These are phyloP conservation scores for Erythrocercus mccallii DNA, from an alignment of 2,113 vertebrate species.

Conservation along the genomic window DNA sequence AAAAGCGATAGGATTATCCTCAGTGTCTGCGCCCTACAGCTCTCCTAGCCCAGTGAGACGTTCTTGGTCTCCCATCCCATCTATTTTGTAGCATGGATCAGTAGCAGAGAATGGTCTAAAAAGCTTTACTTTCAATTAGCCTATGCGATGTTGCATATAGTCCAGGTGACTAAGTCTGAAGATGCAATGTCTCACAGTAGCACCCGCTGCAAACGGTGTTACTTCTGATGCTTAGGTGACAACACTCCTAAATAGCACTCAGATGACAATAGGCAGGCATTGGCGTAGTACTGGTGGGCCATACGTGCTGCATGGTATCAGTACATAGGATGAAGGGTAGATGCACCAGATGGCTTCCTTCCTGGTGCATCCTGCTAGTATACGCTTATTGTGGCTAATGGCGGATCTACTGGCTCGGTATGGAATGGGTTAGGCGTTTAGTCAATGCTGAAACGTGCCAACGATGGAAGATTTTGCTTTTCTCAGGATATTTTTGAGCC, in stretches of 20 bases:
- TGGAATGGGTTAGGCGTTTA: constrained; percentile 63
- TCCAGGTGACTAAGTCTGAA: constrained; percentile 67
- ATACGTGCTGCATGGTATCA: constrained; percentile 66
- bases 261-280: constrained; percentile 57
- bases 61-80: constrained; percentile 88
- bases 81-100: constrained; percentile 84
- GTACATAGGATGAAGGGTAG: constrained; percentile 60
- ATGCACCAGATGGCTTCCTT: constrained; percentile 52
- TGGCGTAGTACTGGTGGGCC: constrained; percentile 50
- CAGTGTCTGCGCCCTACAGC: constrained; percentile 85
- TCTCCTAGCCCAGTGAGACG: constrained; percentile 87
- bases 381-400: constrained; percentile 57
- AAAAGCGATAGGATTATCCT: constrained; percentile 83
- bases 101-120: constrained; percentile 73
- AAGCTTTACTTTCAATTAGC: constrained; percentile 69
- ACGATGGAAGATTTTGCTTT: constrained; percentile 75
- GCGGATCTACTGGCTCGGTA: constrained; percentile 68
- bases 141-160: constrained; percentile 64
- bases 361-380: constrained; percentile 59
- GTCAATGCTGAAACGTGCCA: constrained; percentile 63
- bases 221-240: constrained; percentile 60
- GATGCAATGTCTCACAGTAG: constrained; percentile 62
- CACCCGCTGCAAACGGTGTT: constrained; percentile 45
- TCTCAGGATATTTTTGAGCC: constrained; percentile 76
- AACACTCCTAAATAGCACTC: constrained; percentile 45